A percentile compares a stretch with the other conserved stretches of the same genome.
Evolutionary conservation across 2,888 invertebrate species (phyloP).

Genomic region (Euphydryas editha): DNA sequence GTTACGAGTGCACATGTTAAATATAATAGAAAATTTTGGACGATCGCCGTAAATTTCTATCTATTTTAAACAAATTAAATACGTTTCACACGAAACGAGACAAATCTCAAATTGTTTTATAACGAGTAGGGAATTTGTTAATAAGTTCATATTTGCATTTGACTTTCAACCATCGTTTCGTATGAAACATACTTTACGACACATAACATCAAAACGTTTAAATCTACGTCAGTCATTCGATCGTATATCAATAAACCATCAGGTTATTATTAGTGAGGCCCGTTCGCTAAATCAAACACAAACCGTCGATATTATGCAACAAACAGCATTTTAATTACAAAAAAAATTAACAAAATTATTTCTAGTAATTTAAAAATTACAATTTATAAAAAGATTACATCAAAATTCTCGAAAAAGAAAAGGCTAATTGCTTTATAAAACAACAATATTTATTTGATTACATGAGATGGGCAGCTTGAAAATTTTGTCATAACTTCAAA

Average conservation of each 20-base stretch:
- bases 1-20: too few species aligned
- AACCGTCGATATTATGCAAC: not conserved
- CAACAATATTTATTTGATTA: too few species aligned
- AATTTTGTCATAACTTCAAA: not conserved
- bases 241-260: conserved; percentile 8
- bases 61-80: conserved; percentile 34
- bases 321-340: not conserved
- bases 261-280: conserved; percentile 11
- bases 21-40: conserved; percentile 17
- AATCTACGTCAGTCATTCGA: conserved; percentile 49
- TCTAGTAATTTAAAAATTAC: not conserved
- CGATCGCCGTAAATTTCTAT: conserved; percentile 21
- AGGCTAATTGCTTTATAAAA: too few species aligned
- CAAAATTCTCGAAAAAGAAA: too few species aligned
- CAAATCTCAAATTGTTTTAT: too few species aligned
- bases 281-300: not conserved
- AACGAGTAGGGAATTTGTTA: not conserved
- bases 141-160: not conserved
- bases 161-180: not conserved
- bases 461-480: too few species aligned
- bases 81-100: conserved; percentile 1
- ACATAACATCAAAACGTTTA: conserved; percentile 45
- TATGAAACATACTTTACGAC: conserved; percentile 9
- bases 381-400: too few species aligned
- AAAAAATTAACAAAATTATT: not conserved